Evolutionary conservation across 2,797 vertebrate genomes (phyloP).

Genomic region (Falco naumanni): DNA sequence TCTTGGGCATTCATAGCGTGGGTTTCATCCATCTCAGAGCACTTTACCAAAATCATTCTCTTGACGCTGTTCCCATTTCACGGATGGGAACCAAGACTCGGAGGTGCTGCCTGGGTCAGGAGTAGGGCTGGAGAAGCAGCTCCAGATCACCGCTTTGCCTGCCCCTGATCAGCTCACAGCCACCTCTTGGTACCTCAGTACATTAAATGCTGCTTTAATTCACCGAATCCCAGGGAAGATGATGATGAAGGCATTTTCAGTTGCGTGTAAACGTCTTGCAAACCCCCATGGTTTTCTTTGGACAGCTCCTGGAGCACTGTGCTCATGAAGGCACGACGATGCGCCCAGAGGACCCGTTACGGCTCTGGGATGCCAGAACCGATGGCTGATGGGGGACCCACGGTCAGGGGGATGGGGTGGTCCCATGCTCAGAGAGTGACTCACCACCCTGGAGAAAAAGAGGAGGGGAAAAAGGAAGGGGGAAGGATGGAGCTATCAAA

Average conservation of each 20-base stretch:
- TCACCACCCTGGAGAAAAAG: background rate
- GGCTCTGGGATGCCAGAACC: background rate
- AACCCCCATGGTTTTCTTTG: background rate
- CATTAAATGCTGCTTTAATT: background rate
- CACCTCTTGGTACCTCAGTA: background rate
- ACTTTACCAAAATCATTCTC: background rate
- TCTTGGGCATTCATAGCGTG: background rate
- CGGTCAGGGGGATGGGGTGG: background rate
- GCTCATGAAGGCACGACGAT: rapidly evolving
- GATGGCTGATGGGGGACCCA: background rate
- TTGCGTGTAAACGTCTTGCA: background rate
- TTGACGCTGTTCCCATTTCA: background rate
- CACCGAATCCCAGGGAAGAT: background rate
- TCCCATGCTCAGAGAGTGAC: background rate
- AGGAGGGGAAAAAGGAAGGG: background rate
- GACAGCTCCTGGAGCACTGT: background rate
- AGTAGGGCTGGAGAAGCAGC: background rate
- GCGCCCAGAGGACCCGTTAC: background rate
- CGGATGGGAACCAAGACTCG: background rate
- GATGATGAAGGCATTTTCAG: background rate
- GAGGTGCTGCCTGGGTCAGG: background rate
- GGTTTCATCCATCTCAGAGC: background rate
- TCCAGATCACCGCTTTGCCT: background rate
- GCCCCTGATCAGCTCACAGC: background rate
- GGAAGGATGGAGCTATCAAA: background rate